These are phyloP conservation scores for Amblyteles armatorius DNA, from an alignment of 2,888 invertebrate species.

Conservation along the genomic window DNA sequence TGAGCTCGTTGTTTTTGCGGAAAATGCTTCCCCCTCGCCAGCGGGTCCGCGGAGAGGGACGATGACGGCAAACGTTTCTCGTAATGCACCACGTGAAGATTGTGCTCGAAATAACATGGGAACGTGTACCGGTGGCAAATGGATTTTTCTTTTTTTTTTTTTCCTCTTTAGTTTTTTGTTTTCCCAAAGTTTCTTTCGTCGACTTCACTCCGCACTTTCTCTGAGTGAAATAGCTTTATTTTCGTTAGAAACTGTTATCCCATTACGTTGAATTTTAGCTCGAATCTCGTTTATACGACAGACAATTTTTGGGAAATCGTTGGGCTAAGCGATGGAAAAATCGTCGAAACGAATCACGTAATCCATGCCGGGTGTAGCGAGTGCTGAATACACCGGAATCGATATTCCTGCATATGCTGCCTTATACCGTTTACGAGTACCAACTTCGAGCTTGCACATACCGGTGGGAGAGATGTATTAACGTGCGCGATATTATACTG, in stretches of 20 bases:
- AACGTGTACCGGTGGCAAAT: conserved; percentile 3
- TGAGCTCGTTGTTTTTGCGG: conserved; percentile 39
- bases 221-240: background rate
- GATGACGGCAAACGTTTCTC: conserved; percentile 26
- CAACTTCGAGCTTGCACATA: conserved; percentile 48
- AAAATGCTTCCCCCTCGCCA: conserved; percentile 8
- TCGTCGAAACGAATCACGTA: conserved; percentile 62
- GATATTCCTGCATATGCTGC: conserved; percentile 63
- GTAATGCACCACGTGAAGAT: conserved; percentile 39
- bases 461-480: conserved; percentile 18
- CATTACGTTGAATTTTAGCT: background rate
- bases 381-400: conserved; percentile 43
- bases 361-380: conserved; percentile 54
- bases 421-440: conserved; percentile 54
- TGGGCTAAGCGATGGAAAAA: conserved; percentile 32
- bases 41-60: background rate
- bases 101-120: conserved; percentile 44
- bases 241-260: background rate
- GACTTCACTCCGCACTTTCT: background rate
- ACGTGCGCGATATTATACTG: conserved; percentile 13
- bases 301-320: conserved; percentile 3
- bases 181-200: background rate
- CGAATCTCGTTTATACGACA: background rate
- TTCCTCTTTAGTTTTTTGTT: too few relatives aligned
- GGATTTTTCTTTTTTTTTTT: conserved; percentile 1